These are phyloP conservation scores for Ctenoplectra terminalis DNA, from an alignment of 1,140 invertebrate species.

Conservation along the genomic window DNA sequence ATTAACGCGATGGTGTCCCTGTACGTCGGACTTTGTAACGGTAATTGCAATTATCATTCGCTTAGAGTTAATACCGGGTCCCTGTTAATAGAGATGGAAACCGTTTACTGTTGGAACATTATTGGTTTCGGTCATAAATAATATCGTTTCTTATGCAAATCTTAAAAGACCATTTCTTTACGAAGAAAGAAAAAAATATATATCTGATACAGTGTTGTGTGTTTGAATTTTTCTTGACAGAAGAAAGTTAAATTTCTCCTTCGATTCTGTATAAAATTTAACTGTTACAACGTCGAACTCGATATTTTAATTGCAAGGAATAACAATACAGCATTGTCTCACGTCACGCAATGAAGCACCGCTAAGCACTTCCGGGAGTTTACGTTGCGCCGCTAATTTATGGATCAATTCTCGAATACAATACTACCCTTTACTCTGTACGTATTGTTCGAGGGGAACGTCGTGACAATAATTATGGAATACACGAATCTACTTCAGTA, in stretches of 20 bases:
- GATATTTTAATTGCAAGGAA: neutral
- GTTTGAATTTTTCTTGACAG: too few relatives aligned
- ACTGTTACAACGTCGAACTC: too few relatives aligned
- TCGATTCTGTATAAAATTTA: too few relatives aligned
- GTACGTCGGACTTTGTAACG: slow-evolving; percentile 7
- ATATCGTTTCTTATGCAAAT: too few relatives aligned
- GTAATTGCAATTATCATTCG: slow-evolving; percentile 9
- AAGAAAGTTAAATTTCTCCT: too few relatives aligned
- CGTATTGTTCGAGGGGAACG: neutral
- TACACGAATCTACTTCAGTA: too few relatives aligned
- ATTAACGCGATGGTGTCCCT: neutral
- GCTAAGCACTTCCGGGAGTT: slow-evolving; percentile 19
- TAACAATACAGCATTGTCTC: neutral
- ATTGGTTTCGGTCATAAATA: too few relatives aligned
- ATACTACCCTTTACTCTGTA: neutral
- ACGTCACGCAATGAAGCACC: slow-evolving; percentile 16
- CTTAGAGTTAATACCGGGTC: neutral
- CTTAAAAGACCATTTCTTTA: too few relatives aligned
- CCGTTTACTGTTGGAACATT: neutral
- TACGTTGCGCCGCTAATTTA: slow-evolving; percentile 32
- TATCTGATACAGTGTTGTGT: too few relatives aligned
- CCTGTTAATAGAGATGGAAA: neutral
- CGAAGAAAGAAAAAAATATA: too few relatives aligned
- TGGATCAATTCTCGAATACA: slow-evolving; percentile 27
- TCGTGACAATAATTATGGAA: neutral